Percentiles rank a stretch among this genome's conserved stretches.
Evolutionary conservation across 2,888 invertebrate species (phyloP).

Genomic region (Andrena chrysosceles): DNA sequence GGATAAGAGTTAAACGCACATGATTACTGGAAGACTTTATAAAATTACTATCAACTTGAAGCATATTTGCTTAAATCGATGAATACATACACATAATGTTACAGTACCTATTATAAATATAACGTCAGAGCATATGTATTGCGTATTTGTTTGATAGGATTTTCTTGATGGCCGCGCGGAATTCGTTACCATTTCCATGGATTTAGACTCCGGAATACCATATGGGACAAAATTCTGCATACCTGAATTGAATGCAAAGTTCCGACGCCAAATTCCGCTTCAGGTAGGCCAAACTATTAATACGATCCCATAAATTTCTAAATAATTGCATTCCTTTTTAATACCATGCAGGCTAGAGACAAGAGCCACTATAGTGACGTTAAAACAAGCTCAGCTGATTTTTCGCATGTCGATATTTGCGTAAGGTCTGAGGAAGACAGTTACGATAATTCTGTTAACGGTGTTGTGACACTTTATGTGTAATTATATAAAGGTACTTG

Average conservation of each 20-base stretch:
- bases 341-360: slow-evolving; percentile 84
- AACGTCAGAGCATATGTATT: too few relatives aligned
- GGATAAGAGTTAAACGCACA: too few relatives aligned
- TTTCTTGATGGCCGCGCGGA: slow-evolving; percentile 85
- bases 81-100: too few relatives aligned
- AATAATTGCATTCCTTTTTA: neutral
- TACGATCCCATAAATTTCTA: neutral
- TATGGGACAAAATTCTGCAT: slow-evolving; percentile 86
- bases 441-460: slow-evolving; percentile 86
- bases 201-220: slow-evolving; percentile 78
- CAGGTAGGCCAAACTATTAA: slow-evolving; percentile 75
- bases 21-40: too few relatives aligned
- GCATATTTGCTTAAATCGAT: too few relatives aligned
- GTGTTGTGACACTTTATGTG: slow-evolving; percentile 81
- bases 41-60: too few relatives aligned
- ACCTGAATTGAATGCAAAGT: slow-evolving; percentile 86
- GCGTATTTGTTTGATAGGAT: slow-evolving; percentile 80
- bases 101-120: too few relatives aligned
- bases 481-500: slow-evolving; percentile 13
- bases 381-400: slow-evolving; percentile 76
- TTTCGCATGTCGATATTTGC: slow-evolving; percentile 85
- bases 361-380: slow-evolving; percentile 81
- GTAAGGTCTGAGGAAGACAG: slow-evolving; percentile 86
- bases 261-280: slow-evolving; percentile 84
- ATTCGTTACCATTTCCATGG: slow-evolving; percentile 86